A percentile compares a stretch with the other conserved stretches of the same genome.
Conservation (phyloP, 1,140 invertebrate species). For the Cydia strobilella region DNA sequence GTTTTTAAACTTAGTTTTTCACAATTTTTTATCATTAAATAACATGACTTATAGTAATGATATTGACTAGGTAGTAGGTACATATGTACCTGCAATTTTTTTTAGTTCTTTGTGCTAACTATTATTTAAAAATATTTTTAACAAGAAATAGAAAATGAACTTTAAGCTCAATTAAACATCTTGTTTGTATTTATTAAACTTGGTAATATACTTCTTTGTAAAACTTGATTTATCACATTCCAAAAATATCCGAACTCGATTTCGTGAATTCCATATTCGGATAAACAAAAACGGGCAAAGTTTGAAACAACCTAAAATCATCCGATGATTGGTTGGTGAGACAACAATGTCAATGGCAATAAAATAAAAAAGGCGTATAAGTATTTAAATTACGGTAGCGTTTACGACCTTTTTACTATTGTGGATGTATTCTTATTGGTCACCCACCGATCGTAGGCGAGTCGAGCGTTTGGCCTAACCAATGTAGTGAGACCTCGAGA, state of each 20-base stretch:
- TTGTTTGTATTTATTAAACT: background rate
- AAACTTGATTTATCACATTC: background rate
- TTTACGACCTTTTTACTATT: background rate
- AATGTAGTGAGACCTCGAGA: background rate
- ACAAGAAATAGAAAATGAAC: no score
- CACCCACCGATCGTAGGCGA: background rate
- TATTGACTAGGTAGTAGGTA: no score
- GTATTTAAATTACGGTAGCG: background rate
- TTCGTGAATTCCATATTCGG: slow-evolving; percentile 64
- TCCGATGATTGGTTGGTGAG: slow-evolving; percentile 26
- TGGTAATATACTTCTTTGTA: background rate
- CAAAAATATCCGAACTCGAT: slow-evolving; percentile 31
- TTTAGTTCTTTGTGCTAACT: no score
- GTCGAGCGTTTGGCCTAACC: background rate
- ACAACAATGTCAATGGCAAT: slow-evolving; percentile 4
- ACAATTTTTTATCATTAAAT: no score
- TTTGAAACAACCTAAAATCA: slow-evolving; percentile 7
- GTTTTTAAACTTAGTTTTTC: no score
- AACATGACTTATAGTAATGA: no score
- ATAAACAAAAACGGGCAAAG: slow-evolving; percentile 41
- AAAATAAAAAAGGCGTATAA: background rate
- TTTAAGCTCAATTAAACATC: no score
- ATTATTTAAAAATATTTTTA: no score
- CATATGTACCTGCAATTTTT: no score
- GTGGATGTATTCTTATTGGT: background rate